These are phyloP conservation scores for Drepana arcuata DNA, from an alignment of 1,140 invertebrate genomes.

Conservation along the genomic window DNA sequence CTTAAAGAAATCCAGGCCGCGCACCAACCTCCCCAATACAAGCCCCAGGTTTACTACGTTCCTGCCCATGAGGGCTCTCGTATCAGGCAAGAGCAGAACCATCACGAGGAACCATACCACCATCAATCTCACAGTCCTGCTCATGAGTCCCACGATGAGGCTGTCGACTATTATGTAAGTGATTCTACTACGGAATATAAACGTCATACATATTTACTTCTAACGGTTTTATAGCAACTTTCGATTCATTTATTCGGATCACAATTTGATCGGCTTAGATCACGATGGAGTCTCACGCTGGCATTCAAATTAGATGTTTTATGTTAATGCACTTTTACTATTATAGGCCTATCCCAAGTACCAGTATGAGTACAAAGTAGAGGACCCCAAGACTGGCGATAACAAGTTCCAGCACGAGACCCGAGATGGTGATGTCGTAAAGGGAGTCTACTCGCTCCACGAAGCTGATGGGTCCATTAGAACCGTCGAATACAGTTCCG, in stretches of 20 bases:
- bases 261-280: conserved; percentile 36
- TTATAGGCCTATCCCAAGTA: conserved; percentile 75
- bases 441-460: conserved; percentile 72
- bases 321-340: conserved; percentile 19
- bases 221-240: conserved; percentile 37
- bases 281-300: conserved; percentile 21
- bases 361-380: conserved; percentile 75
- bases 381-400: conserved; percentile 75
- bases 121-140: conserved; percentile 19
- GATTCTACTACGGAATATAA: conserved; percentile 19
- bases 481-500: conserved; percentile 73
- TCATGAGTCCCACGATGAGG: conserved; percentile 44
- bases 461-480: conserved; percentile 74
- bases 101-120: conserved; percentile 26
- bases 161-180: conserved; percentile 65
- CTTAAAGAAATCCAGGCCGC: conserved; percentile 12
- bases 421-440: conserved; percentile 74
- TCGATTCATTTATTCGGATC: conserved; percentile 50
- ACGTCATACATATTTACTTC: conserved; percentile 32
- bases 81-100: conserved; percentile 22
- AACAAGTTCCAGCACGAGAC: conserved; percentile 75
- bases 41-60: conserved; percentile 6
- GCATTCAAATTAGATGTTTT: conserved; percentile 13
- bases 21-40: not conserved
- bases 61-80: conserved; percentile 17